Evolutionary conservation across 2,888 invertebrate species (phyloP).

Genomic region (Ennomos quercinarius): DNA sequence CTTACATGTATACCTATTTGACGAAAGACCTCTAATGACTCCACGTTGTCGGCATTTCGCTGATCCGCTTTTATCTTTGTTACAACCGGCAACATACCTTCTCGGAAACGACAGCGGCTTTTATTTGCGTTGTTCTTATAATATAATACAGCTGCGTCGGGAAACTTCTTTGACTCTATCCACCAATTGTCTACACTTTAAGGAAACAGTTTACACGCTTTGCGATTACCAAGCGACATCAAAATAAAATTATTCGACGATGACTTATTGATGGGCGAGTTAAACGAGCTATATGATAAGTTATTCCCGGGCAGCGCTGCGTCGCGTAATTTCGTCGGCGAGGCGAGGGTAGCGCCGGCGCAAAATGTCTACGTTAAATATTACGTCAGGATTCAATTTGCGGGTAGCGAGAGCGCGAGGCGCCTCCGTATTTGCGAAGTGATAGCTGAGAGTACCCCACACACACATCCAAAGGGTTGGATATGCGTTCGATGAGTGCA

Average conservation of each 20-base stretch:
- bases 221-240: conserved; percentile 50
- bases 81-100: conserved; percentile 18
- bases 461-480: conserved; percentile 32
- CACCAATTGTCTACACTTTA: conserved; percentile 44
- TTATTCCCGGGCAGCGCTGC: conserved; percentile 56
- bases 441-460: conserved; percentile 29
- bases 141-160: conserved; percentile 15
- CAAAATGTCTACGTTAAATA: conserved; percentile 62
- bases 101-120: conserved; percentile 25
- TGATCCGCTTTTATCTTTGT: conserved; percentile 32
- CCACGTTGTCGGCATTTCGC: conserved; percentile 26
- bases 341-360: conserved; percentile 45
- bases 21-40: conserved; percentile 21
- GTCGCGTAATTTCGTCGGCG: conserved; percentile 53
- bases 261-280: conserved; percentile 60
- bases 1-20: conserved; percentile 9
- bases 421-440: conserved; percentile 43
- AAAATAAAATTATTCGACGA: conserved; percentile 60
- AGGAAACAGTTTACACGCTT: conserved; percentile 50
- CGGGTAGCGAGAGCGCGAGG: conserved; percentile 43
- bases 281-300: conserved; percentile 65
- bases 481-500: conserved; percentile 28
- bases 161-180: conserved; percentile 16
- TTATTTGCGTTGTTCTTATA: conserved; percentile 26
- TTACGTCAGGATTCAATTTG: conserved; percentile 63